Percentiles rank a stretch among this genome's conserved stretches.
These are phyloP conservation scores for Lepus americanus DNA, from an alignment of 2,113 vertebrate species.

Conservation along the genomic window DNA sequence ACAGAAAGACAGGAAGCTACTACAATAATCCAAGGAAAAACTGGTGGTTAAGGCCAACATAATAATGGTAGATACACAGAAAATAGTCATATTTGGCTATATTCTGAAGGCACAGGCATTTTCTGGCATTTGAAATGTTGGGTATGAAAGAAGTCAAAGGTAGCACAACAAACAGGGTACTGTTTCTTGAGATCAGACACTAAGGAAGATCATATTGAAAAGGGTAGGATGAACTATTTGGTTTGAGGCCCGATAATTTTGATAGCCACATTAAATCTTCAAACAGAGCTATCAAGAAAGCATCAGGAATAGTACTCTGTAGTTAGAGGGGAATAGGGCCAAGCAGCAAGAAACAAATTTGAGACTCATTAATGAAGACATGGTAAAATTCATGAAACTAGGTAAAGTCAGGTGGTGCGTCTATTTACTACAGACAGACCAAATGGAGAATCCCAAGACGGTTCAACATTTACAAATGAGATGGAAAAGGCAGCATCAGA, in stretches of 20 bases:
- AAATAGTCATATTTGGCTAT: background rate
- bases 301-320: background rate
- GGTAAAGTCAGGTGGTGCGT: background rate
- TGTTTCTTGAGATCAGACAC: background rate
- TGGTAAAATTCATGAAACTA: constrained; percentile 22
- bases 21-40: constrained; percentile 39
- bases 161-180: background rate
- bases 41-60: background rate
- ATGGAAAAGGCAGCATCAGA: background rate
- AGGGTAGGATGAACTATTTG: background rate
- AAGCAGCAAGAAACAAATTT: constrained; percentile 42
- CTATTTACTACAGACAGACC: background rate
- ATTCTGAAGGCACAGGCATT: constrained; percentile 1
- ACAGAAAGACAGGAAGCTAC: background rate
- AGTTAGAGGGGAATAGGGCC: background rate
- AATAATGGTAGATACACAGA: background rate
- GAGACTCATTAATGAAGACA: background rate
- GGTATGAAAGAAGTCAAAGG: constrained; percentile 18
- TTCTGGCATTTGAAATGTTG: background rate
- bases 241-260: background rate
- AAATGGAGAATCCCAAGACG: background rate
- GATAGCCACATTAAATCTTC: background rate
- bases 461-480: constrained; percentile 34
- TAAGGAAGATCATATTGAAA: background rate
- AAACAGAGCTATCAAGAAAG: constrained; percentile 19